phyloP scores from a whole-genome alignment of 2,888 invertebrate genomes.

The Hypercompe scribonia region DNA sequence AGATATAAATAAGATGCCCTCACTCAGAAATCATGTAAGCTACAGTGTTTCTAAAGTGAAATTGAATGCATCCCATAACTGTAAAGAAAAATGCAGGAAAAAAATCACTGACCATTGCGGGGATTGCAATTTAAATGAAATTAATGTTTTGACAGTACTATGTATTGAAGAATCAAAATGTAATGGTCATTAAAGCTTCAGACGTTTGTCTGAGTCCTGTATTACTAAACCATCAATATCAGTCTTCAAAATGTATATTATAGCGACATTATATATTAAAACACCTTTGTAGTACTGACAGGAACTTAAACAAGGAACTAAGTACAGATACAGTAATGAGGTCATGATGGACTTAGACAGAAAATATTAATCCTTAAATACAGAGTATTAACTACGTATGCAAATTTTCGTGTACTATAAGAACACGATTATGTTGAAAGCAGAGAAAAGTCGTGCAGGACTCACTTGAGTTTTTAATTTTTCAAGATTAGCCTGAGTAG shows the following conservation, averaged over 20 bases:
- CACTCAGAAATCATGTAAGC: not conserved
- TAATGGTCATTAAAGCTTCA: not conserved
- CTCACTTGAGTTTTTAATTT: too few relatives aligned
- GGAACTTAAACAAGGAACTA: too few relatives aligned
- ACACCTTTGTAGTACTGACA: too few relatives aligned
- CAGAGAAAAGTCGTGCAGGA: too few relatives aligned
- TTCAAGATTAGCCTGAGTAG: not conserved
- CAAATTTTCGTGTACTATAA: too few relatives aligned
- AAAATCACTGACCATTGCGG: constrained; percentile 8
- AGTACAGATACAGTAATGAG: too few relatives aligned
- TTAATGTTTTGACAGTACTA: not conserved
- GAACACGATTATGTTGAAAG: too few relatives aligned
- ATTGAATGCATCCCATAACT: not conserved
- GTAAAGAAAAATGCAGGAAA: not conserved
- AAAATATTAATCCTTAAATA: too few relatives aligned
- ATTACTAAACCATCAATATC: too few relatives aligned
- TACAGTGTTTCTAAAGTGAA: not conserved
- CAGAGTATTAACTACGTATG: too few relatives aligned
- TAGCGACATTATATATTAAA: too few relatives aligned
- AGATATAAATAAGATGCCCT: not conserved
- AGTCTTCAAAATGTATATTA: not conserved
- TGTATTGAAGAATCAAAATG: not conserved
- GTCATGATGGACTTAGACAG: too few relatives aligned
- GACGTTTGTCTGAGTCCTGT: not conserved
- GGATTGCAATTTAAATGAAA: not conserved